Evolutionary conservation across 2,113 vertebrate genomes (phyloP).

Genomic region (Anas platyrhynchos): DNA sequence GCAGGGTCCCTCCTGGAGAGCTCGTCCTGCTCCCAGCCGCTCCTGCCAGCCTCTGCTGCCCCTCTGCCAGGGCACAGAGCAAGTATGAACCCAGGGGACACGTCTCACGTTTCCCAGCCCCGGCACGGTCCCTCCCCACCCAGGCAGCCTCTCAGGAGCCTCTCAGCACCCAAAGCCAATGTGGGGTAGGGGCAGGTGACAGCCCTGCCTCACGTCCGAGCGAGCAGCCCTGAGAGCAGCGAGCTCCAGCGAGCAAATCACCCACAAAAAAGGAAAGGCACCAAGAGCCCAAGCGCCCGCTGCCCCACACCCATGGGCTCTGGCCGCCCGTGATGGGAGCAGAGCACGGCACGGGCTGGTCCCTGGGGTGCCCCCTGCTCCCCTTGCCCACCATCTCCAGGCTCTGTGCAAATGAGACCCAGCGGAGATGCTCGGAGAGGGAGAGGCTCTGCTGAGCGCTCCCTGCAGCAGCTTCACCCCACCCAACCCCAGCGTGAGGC

Average conservation of each 20-base stretch:
- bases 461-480: background rate
- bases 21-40: background rate
- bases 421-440: rapidly evolving
- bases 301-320: background rate
- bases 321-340: rapidly evolving
- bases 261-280: rapidly evolving
- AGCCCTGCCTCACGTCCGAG: rapidly evolving
- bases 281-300: rapidly evolving
- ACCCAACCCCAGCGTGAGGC: rapidly evolving
- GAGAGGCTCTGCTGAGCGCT: background rate
- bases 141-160: no score
- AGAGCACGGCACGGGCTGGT: rapidly evolving
- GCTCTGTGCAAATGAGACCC: background rate
- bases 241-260: background rate
- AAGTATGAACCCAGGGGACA: background rate
- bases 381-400: background rate
- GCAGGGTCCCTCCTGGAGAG: background rate
- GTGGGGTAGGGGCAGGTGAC: background rate
- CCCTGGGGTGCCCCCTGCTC: background rate
- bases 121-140: no score
- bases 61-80: background rate
- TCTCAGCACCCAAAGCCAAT: background rate
- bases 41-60: background rate
- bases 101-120: no score
- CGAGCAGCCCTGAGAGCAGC: background rate